phyloP scores from a whole-genome alignment of 2,797 vertebrate genomes.

The Setipinna tenuifilis region DNA sequence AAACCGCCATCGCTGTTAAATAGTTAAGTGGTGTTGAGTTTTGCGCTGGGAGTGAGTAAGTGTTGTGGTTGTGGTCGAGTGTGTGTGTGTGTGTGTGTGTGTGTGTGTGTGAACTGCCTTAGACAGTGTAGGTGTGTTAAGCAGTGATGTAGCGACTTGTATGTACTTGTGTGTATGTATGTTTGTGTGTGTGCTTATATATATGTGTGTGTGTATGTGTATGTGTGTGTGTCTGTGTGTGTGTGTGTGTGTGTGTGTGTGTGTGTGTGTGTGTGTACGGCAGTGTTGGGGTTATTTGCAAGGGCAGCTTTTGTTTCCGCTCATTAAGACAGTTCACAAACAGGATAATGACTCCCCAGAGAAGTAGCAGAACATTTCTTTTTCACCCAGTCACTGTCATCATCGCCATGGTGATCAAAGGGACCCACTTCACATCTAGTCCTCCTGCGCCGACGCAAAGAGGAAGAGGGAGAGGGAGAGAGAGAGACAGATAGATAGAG shows the following conservation, averaged over 20 bases:
- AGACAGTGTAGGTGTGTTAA: background rate
- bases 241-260: constrained; percentile 26
- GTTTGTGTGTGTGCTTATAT: background rate
- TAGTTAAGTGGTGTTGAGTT: background rate
- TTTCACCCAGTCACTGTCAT: constrained; percentile 69
- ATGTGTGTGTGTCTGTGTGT: background rate
- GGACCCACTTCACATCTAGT: constrained; percentile 63
- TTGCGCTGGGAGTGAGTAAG: background rate
- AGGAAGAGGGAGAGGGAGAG: constrained; percentile 6
- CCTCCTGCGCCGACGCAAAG: constrained; percentile 39
- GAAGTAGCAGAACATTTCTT: constrained; percentile 56
- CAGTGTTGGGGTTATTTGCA: constrained; percentile 42
- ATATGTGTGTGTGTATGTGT: background rate
- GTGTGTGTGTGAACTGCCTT: background rate
- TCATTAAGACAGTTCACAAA: constrained; percentile 78
- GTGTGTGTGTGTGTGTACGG: background rate
- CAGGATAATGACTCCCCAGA: constrained; percentile 77
- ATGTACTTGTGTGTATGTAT: background rate
- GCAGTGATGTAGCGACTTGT: background rate
- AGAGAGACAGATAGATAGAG: background rate
- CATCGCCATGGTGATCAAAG: constrained; percentile 75
- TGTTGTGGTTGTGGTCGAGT: background rate
- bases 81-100: background rate
- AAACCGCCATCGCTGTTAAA: background rate
- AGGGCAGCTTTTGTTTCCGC: constrained; percentile 55